Conservation (phyloP, 2,113 vertebrate genomes). For the Leucopsar rothschildi region DNA sequence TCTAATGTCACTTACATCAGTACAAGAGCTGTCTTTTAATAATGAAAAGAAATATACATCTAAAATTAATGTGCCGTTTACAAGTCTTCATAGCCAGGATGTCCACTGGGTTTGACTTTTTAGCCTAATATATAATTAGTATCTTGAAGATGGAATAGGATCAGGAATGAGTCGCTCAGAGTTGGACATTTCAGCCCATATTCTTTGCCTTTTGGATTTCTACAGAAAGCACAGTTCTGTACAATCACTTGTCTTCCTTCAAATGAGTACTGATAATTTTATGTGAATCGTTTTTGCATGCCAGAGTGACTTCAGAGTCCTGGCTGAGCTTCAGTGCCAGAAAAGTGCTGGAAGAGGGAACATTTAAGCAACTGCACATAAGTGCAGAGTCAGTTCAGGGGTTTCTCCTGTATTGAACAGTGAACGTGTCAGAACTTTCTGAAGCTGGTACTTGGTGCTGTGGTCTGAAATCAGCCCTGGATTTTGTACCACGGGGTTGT, state of each 20-base stretch:
- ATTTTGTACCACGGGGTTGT: background rate
- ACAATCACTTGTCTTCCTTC: background rate
- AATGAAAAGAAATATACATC: background rate
- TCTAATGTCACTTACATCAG: background rate
- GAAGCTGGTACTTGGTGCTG: background rate
- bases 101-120: background rate
- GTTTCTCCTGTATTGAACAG: background rate
- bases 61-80: background rate
- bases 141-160: background rate
- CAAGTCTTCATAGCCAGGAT: background rate
- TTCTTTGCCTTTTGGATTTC: background rate
- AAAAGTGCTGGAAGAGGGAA: background rate
- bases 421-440: background rate
- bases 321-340: background rate
- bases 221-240: background rate
- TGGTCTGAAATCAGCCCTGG: constrained; percentile 4
- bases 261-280: constrained; percentile 8
- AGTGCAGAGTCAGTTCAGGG: background rate
- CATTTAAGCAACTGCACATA: background rate
- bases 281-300: background rate
- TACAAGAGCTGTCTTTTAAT: background rate
- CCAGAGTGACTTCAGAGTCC: background rate
- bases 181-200: background rate
- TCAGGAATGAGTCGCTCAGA: background rate
- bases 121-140: background rate